Base-by-base conservation (phyloP, 2,797 vertebrate species). In the Galagoides demidoff region DNA sequence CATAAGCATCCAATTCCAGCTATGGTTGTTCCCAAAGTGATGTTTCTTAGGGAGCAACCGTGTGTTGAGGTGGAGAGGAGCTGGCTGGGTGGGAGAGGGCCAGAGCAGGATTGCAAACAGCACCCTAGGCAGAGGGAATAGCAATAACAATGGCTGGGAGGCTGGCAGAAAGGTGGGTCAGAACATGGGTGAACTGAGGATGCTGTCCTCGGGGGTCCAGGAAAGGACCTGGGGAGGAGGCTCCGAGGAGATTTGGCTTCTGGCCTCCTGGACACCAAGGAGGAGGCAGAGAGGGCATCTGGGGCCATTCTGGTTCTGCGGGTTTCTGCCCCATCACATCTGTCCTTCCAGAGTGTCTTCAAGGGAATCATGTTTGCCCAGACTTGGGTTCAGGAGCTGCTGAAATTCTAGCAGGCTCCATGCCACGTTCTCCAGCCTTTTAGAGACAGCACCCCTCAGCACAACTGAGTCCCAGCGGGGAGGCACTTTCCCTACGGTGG, bases 71-170 rank as follows among this genome's bases (percentile, higher is more conserved):
- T 14, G 19, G 23, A 57, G 43, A 64, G 45, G 23, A 64, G 52
- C n/a, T 57, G 29, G 73, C 1, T 9, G 22, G 7, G 34, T 7
- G 22, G 13, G 45, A 31, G 23, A 59, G 68, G 57, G 17, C 37
- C 71, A 27, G 4, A 13, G 0, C 0, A n/a, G 64, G 45, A 11
- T 1, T 4, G 16, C 37, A 34, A 77, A 22, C 16, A 55, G 55
- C 45, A 27, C 1, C 6, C 17, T 17, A 61, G 74, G 89, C 7
- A 17, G 3, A 52, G 43, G 89, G 74, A 61, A 39, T 11, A 70
- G 82, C 29, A 76, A 25, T 22, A 16, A 1, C 13, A 8, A 23
- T 25, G 57, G 55, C 86, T 59, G 43, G 8, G 71, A 77, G 83
- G 61, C 37, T 68, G 76, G 43, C 43, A 83, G 43, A 64, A 25